Evolutionary conservation across 2,888 invertebrate genomes (phyloP).

Genomic region (Caenorhabditis imperialis): DNA sequence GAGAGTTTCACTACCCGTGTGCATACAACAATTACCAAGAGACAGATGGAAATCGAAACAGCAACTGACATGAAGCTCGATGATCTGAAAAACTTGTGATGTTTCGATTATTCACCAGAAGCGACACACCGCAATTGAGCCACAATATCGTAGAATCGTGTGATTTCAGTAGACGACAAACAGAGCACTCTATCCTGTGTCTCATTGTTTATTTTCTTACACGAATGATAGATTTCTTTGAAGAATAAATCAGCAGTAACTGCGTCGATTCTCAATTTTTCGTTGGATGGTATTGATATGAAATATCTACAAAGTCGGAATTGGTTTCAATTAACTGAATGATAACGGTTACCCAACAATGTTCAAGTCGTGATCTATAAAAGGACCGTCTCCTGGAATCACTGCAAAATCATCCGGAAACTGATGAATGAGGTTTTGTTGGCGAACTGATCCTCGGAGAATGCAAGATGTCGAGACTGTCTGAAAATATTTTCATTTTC

Average conservation of each 20-base stretch:
- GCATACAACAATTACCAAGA: conserved; percentile 68
- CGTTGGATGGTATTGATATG: conserved; percentile 52
- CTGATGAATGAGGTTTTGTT: conserved; percentile 39
- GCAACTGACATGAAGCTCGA: conserved; percentile 56
- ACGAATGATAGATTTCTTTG: conserved; percentile 38
- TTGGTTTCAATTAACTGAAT: neutral
- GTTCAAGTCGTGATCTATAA: conserved; percentile 49
- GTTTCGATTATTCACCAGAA: too few species aligned
- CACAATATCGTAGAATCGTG: conserved; percentile 59
- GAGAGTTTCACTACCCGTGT: conserved; percentile 58
- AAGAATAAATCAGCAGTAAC: conserved; percentile 35
- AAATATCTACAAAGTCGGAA: conserved; percentile 53
- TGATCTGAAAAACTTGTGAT: too few species aligned
- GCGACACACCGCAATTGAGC: conserved; percentile 8
- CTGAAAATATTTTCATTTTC: conserved; percentile 7
- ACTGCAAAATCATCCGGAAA: conserved; percentile 61
- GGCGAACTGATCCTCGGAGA: conserved; percentile 23
- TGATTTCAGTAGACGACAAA: conserved; percentile 55
- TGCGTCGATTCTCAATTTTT: conserved; percentile 49
- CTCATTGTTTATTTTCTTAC: conserved; percentile 8
- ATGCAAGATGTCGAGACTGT: conserved; percentile 32
- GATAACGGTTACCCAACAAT: conserved; percentile 45
- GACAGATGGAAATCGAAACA: conserved; percentile 66
- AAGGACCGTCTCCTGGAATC: conserved; percentile 56
- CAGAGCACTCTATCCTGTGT: conserved; percentile 41